Percentiles rank a stretch among this genome's conserved stretches.
These are phyloP conservation scores for Dendrocincla fuliginosa DNA, from an alignment of 2,797 vertebrate species.

Conservation along the genomic window DNA sequence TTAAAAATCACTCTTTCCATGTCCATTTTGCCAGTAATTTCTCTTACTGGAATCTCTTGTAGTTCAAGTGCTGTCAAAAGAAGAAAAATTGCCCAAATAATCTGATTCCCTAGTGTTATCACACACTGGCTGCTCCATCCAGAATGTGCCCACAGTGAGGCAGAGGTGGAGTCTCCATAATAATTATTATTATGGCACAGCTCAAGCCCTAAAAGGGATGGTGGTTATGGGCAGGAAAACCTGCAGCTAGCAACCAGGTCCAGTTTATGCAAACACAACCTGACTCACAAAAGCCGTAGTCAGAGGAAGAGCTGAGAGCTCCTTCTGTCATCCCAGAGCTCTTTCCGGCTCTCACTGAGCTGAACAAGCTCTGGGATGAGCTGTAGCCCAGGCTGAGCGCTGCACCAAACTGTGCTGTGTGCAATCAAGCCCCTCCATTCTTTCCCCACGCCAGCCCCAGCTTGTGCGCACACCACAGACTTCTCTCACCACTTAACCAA, in stretches of 20 bases:
- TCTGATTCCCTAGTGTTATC: constrained; percentile 22
- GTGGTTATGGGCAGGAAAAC: constrained; percentile 46
- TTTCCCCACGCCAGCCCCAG: neutral
- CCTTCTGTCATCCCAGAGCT: neutral
- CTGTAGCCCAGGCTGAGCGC: neutral
- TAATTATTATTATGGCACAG: neutral
- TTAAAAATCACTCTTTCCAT: constrained; percentile 20
- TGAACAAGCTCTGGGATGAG: neutral
- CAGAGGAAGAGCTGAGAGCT: constrained; percentile 25
- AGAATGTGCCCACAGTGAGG: neutral
- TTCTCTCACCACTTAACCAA: neutral
- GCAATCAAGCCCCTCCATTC: neutral
- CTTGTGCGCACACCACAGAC: neutral
- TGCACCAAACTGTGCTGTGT: neutral
- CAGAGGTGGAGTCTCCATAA: neutral
- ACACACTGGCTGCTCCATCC: neutral
- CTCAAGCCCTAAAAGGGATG: neutral
- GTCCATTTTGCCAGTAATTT: constrained; percentile 23
- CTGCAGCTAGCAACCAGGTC: constrained; percentile 49
- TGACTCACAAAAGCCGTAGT: constrained; percentile 56
- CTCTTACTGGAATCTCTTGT: constrained; percentile 15
- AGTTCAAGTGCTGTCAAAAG: constrained; percentile 22
- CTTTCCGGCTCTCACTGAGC: neutral
- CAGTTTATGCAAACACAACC: constrained; percentile 53
- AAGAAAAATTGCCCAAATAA: constrained; percentile 47